A percentile compares a stretch with the other conserved stretches of the same genome.
Evolutionary conservation across 2,888 invertebrate species (phyloP).

Genomic region (Theristus sp.): DNA sequence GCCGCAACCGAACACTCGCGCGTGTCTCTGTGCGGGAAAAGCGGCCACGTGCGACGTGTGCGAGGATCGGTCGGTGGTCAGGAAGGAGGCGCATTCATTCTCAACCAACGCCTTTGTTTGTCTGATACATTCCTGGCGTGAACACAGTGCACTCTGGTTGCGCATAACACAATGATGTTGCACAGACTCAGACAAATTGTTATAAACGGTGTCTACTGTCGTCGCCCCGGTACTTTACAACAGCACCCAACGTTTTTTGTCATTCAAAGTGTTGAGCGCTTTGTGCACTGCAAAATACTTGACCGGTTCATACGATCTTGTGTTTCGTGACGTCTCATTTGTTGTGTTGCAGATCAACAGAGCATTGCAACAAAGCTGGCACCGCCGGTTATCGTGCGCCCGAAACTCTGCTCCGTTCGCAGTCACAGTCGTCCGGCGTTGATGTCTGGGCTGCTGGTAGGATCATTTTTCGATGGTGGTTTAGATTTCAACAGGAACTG

Average conservation of each 20-base stretch:
- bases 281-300: too few relatives aligned
- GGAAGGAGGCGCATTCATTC: not conserved
- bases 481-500: not conserved
- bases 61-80: not conserved
- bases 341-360: not conserved
- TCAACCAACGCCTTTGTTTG: not conserved
- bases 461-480: slow-evolving; percentile 32
- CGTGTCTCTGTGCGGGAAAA: not conserved
- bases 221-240: too few relatives aligned
- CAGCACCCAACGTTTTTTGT: too few relatives aligned
- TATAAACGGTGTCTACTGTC: too few relatives aligned
- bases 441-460: slow-evolving; percentile 75
- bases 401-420: slow-evolving; percentile 51
- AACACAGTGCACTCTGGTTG: not conserved
- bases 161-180: not conserved
- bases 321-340: too few relatives aligned
- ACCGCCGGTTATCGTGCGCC: slow-evolving; percentile 73
- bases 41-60: not conserved
- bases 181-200: too few relatives aligned
- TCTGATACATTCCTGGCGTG: not conserved
- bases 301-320: too few relatives aligned
- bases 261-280: too few relatives aligned
- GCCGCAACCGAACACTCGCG: too few relatives aligned
- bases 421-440: slow-evolving; percentile 54
- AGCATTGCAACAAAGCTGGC: slow-evolving; percentile 41